Evolutionary conservation across 2,797 vertebrate genomes (phyloP), one percentile per base, ranked within the genome.

Genomic region (Microhierax caerulescens): DNA sequence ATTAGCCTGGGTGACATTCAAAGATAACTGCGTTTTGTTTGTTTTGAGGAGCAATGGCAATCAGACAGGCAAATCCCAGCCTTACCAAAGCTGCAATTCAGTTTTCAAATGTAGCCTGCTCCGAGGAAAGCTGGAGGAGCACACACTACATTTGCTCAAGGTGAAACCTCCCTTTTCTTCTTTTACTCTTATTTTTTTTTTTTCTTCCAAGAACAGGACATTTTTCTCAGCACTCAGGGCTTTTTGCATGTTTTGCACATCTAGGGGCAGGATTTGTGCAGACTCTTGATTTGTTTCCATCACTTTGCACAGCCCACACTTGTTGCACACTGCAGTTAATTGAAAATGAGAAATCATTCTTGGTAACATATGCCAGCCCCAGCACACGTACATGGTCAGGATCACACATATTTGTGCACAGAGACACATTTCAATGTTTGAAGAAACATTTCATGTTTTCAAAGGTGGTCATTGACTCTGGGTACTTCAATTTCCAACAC

Each of bases 11-110:
- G 86, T 74, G 96, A 50, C 95, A 92, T 86, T 95, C 85, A 90
- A 76, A 92, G 92, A 92, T 93, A 95, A 95, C 94, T 92, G 76
- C 65, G 64, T 75, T 91, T 87, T 87, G 74, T 95, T 95, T 96
- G 94, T 92, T 91, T 93, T 20, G 75, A 47, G 89, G 72, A 92
- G 68, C 57, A 90, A 68, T 30, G 8, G 87, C 72, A 85, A 83
- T 91, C 95, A 95, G 91, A 85, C 78, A 77, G 90, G 76, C 96
- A 94, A 88, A 93, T 96, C 92, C 93, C 84, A 83, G 25, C 39
- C 75, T 47, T 69, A 34, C 37, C 72, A 47, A 48, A 91, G 91
- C 84, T 88, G 78, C 64, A 57, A n/a, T 84, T 85, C 68, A 37
- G 18, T 72, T 83, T 67, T 57, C 90, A 19, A 22, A 2, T 1